These are phyloP conservation scores for Vesta saturnalis DNA, from an alignment of 2,888 invertebrate species.

Conservation along the genomic window DNA sequence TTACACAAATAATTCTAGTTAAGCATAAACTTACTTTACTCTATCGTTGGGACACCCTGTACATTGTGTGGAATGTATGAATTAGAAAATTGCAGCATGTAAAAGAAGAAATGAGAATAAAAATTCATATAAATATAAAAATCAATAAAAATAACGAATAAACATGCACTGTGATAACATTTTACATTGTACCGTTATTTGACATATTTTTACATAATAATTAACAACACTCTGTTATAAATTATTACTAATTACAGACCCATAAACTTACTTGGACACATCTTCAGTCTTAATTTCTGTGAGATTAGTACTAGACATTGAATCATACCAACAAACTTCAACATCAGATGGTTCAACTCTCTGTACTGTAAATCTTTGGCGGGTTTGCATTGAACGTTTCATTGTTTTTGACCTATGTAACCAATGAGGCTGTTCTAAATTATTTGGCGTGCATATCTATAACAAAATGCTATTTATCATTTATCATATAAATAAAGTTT, in stretches of 20 bases:
- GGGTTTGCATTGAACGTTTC: constrained; percentile 62
- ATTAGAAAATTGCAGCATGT: too few species aligned
- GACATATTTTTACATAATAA: too few species aligned
- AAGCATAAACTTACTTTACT: too few species aligned
- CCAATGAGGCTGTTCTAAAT: constrained; percentile 84
- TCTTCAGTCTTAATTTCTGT: constrained; percentile 81
- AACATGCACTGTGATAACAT: too few species aligned
- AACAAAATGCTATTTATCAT: constrained; percentile 42
- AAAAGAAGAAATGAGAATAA: too few species aligned
- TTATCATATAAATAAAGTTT: background rate
- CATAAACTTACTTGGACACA: constrained; percentile 67
- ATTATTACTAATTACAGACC: background rate
- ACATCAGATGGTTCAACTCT: constrained; percentile 83
- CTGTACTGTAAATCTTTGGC: constrained; percentile 77
- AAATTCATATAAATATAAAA: too few species aligned
- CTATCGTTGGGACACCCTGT: too few species aligned
- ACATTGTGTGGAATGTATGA: too few species aligned
- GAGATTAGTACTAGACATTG: constrained; percentile 69
- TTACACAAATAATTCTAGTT: too few species aligned
- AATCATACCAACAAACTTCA: constrained; percentile 83
- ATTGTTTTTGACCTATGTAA: constrained; percentile 79
- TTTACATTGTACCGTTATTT: too few species aligned
- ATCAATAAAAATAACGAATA: too few species aligned
- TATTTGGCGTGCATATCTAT: constrained; percentile 64
- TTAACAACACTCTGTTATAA: too few species aligned